phyloP scores from a whole-genome alignment of 2,113 vertebrate species.

The Urocolius indicus region DNA sequence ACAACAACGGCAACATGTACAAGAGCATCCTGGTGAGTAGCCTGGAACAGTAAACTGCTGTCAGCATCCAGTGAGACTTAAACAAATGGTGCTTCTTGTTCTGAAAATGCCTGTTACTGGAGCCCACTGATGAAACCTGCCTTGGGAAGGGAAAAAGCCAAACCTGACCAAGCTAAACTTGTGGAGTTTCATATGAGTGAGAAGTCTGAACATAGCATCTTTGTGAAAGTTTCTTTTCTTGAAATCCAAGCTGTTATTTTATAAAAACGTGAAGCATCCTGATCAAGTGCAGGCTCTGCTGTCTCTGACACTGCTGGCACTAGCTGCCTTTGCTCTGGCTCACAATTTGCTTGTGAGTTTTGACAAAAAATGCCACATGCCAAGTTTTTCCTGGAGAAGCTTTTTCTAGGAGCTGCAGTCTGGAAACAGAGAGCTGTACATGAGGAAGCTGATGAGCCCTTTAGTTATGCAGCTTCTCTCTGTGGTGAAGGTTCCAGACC shows the following conservation, averaged over 20 bases:
- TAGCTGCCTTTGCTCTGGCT: background rate
- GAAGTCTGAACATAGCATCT: background rate
- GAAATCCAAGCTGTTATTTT: background rate
- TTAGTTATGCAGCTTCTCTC: background rate
- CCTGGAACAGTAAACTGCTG: background rate
- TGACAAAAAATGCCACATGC: accelerated
- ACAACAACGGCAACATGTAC: slow-evolving; percentile 90
- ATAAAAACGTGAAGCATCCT: background rate
- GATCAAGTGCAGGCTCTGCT: background rate
- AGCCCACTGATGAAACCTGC: background rate
- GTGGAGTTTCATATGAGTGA: background rate
- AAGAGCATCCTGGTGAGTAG: slow-evolving; percentile 92
- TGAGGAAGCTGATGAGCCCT: background rate
- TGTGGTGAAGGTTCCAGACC: accelerated
- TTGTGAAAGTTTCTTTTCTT: background rate
- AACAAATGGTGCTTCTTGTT: background rate
- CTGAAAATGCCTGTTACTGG: background rate
- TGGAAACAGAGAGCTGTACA: background rate
- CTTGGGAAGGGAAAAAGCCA: background rate
- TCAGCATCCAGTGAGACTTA: accelerated
- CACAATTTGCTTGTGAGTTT: background rate
- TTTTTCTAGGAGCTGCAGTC: background rate
- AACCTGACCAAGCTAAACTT: too few species aligned
- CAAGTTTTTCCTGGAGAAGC: background rate
- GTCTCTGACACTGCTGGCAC: background rate